phyloP scores from a whole-genome alignment of 2,888 invertebrate genomes.

The Orthosia gracilis region DNA sequence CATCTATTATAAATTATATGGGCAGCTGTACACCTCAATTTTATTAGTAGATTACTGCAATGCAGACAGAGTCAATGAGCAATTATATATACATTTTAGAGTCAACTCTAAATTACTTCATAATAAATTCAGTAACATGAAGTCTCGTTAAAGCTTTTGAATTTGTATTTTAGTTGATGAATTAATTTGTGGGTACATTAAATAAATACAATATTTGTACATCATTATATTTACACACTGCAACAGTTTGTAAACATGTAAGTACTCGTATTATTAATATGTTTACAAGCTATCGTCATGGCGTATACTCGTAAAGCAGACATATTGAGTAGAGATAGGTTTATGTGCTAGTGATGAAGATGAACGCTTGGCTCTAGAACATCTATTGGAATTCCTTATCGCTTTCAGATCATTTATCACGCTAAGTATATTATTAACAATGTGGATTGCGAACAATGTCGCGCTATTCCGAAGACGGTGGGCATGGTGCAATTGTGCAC shows the following conservation, averaged over 20 bases:
- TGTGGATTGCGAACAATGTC: conserved; percentile 25
- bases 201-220: conserved; percentile 20
- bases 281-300: conserved; percentile 7
- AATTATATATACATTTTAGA: conserved; percentile 35
- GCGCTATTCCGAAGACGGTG: conserved; percentile 3
- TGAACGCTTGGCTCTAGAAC: conserved; percentile 31
- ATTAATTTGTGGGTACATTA: conserved; percentile 16
- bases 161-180: conserved; percentile 24
- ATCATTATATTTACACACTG: conserved; percentile 14
- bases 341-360: conserved; percentile 22
- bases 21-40: conserved; percentile 18
- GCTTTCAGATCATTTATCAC: conserved; percentile 49
- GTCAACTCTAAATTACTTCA: conserved; percentile 39
- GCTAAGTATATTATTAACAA: conserved; percentile 49
- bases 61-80: conserved; percentile 32
- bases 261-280: neutral
- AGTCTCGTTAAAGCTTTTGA: conserved; percentile 38
- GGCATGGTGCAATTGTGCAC: conserved; percentile 32
- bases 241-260: conserved; percentile 8
- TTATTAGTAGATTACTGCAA: conserved; percentile 33
- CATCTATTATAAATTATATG: conserved; percentile 12
- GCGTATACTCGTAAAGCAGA: conserved; percentile 9
- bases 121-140: conserved; percentile 44
- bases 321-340: conserved; percentile 8
- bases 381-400: conserved; percentile 49